These are phyloP conservation scores for Microdon myrmicae DNA, from an alignment of 2,888 invertebrate genomes.

Conservation along the genomic window DNA sequence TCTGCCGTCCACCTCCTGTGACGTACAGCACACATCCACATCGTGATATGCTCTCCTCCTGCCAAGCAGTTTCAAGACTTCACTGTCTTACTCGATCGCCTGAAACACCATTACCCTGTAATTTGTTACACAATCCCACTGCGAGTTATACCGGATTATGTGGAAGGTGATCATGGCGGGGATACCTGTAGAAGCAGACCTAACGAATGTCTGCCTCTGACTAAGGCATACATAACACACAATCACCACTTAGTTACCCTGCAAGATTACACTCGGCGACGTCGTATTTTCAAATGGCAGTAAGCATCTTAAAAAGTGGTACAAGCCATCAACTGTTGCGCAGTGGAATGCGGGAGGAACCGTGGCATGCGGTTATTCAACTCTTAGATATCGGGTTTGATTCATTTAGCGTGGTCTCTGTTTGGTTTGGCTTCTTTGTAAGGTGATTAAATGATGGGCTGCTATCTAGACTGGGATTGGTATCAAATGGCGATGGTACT, in stretches of 20 bases:
- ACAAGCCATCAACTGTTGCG: conserved; percentile 10
- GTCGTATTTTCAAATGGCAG: conserved; percentile 25
- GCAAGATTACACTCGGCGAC: too few species aligned
- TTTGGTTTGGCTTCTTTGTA: conserved; percentile 17
- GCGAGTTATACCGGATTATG: conserved; percentile 35
- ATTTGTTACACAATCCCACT: conserved; percentile 36
- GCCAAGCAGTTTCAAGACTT: conserved; percentile 1
- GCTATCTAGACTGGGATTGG: conserved; percentile 27
- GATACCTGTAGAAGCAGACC: too few species aligned
- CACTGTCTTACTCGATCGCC: conserved; percentile 16
- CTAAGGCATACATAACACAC: conserved; percentile 10
- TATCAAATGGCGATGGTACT: conserved; percentile 28
- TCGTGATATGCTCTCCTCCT: conserved; percentile 4
- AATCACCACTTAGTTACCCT: conserved; percentile 22
- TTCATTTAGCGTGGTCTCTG: conserved; percentile 8
- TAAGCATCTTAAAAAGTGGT: conserved; percentile 32
- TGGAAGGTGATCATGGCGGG: conserved; percentile 38
- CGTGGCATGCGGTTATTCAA: conserved; percentile 43
- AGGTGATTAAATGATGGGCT: conserved; percentile 6
- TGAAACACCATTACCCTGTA: conserved; percentile 35
- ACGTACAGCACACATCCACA: conserved; percentile 12
- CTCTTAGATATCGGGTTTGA: conserved; percentile 19
- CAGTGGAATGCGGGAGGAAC: conserved; percentile 18
- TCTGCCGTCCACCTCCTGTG: conserved; percentile 15
- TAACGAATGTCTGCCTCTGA: too few species aligned